These are phyloP conservation scores for Myotis brandtii DNA, from an alignment of 2,113 vertebrate genomes.

Conservation along the genomic window DNA sequence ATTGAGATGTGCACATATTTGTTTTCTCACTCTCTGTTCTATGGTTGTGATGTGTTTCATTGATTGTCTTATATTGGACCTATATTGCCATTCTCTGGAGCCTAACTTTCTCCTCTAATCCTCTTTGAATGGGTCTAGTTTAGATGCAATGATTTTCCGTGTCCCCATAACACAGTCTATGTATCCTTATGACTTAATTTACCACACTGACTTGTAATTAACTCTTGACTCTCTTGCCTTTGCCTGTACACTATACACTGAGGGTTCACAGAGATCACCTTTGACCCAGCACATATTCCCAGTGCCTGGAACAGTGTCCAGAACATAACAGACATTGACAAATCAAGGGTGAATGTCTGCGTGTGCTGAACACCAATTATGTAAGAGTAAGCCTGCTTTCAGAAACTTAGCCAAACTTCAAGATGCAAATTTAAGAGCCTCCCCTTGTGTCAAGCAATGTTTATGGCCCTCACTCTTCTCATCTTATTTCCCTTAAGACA, in stretches of 20 bases:
- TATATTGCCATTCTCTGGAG: neutral
- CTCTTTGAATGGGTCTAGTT: neutral
- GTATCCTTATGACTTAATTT: neutral
- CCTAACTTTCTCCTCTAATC: neutral
- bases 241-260: neutral
- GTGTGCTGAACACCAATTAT: neutral
- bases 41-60: neutral
- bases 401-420: neutral
- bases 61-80: neutral
- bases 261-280: neutral
- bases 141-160: neutral
- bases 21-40: neutral
- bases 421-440: neutral
- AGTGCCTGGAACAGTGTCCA: neutral
- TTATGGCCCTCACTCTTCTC: neutral
- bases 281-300: neutral
- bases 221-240: neutral
- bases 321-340: neutral
- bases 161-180: neutral
- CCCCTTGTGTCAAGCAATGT: neutral
- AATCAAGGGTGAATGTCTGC: neutral
- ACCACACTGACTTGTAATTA: neutral
- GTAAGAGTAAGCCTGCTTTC: neutral
- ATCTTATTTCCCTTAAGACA: neutral
- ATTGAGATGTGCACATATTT: neutral